phyloP scores from a whole-genome alignment of 2,113 vertebrate genomes.

The Petrocephalus zakoni region DNA sequence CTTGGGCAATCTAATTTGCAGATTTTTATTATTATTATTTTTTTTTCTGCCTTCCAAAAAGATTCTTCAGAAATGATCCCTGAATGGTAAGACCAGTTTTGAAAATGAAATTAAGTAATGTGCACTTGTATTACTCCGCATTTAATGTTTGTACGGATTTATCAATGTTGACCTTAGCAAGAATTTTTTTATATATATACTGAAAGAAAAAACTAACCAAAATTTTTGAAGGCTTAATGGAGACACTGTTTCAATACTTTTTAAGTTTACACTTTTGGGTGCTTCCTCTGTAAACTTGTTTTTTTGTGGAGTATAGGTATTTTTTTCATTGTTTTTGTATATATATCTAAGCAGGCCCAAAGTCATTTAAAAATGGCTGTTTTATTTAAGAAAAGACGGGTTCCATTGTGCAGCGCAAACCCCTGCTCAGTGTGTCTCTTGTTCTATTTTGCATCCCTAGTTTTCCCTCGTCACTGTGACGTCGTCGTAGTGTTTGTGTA shows the following conservation, averaged over 20 bases:
- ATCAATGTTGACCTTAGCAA: too few relatives aligned
- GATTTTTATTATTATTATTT: neutral
- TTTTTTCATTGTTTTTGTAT: constrained; percentile 29
- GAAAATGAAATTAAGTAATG: constrained; percentile 8
- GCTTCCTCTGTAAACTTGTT: neutral
- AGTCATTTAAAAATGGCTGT: constrained; percentile 57
- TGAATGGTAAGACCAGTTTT: neutral
- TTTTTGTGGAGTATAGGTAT: neutral
- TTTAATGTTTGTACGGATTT: neutral
- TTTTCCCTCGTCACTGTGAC: neutral
- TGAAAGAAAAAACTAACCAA: neutral
- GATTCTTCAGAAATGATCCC: neutral
- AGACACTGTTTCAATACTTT: neutral
- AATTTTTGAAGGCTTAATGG: neutral
- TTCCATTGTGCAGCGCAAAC: constrained; percentile 71
- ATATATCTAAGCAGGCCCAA: constrained; percentile 55
- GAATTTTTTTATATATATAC: too few relatives aligned
- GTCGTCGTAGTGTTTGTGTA: neutral
- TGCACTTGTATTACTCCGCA: too few relatives aligned
- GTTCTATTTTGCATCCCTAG: neutral
- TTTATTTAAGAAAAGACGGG: constrained; percentile 81
- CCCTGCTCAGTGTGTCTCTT: neutral
- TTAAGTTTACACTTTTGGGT: neutral
- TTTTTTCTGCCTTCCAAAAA: neutral
- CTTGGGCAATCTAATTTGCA: neutral